A percentile compares a stretch with the other conserved stretches of the same genome.
Conservation (phyloP, 2,888 invertebrate genomes). For the Tridacna gigas region DNA sequence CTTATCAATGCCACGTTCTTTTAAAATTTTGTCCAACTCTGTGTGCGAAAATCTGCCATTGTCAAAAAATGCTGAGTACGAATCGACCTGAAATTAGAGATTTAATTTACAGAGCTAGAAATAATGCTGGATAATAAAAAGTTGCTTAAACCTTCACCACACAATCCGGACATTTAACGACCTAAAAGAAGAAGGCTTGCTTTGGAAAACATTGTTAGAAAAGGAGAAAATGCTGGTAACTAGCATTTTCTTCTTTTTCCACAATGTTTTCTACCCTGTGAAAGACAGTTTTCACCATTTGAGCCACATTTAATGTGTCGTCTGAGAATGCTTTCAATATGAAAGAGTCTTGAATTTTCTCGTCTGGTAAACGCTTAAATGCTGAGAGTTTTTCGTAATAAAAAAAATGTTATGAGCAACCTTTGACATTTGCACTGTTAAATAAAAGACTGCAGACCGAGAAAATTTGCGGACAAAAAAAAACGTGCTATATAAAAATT, state of each 20-base stretch:
- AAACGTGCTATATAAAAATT: no score
- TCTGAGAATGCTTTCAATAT: not conserved
- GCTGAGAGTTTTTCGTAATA: not conserved
- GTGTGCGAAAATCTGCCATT: constrained; percentile 77
- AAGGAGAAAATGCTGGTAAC: not conserved
- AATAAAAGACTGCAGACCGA: no score
- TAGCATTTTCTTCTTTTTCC: not conserved
- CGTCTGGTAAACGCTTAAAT: not conserved
- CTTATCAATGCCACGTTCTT: constrained; percentile 56
- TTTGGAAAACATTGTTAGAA: not conserved
- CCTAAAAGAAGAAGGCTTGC: no score
- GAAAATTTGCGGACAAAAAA: no score
- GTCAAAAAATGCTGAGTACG: constrained; percentile 78
- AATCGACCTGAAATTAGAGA: constrained; percentile 70
- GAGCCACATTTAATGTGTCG: not conserved
- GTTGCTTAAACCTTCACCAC: no score
- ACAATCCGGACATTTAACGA: no score
- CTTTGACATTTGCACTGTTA: no score
- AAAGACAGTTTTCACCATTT: not conserved
- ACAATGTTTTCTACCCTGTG: not conserved
- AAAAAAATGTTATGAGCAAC: no score
- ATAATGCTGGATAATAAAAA: no score
- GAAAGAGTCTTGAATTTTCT: not conserved
- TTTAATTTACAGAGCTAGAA: not conserved
- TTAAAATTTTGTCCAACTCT: constrained; percentile 65